Conservation (phyloP, 1,140 invertebrate genomes). For the Diabrotica virgifera region DNA sequence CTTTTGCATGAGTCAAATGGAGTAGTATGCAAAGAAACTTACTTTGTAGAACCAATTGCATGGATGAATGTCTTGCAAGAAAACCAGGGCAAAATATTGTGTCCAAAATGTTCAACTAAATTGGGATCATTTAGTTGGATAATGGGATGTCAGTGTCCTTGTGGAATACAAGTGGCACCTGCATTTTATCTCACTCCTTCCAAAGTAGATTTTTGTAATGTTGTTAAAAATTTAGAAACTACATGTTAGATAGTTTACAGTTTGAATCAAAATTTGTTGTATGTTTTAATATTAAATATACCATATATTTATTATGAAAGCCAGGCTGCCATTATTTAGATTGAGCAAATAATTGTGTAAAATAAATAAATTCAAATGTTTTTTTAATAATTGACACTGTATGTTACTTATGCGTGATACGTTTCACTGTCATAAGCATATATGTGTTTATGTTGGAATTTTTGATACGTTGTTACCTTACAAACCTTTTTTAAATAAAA, state of each 20-base stretch:
- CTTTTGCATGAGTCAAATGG: conserved; percentile 59
- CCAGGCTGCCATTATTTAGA: no score
- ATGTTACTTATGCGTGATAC: no score
- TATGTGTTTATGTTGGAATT: no score
- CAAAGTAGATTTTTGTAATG: conserved; percentile 82
- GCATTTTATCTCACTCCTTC: conserved; percentile 84
- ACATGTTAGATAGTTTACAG: conserved; percentile 58
- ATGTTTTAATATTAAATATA: no score
- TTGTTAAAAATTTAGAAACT: conserved; percentile 81
- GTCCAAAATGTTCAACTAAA: conserved; percentile 77
- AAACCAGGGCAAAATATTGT: conserved; percentile 75
- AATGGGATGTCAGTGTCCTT: conserved; percentile 79
- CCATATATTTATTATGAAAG: no score
- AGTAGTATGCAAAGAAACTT: conserved; percentile 63
- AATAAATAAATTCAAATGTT: no score
- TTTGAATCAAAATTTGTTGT: no score
- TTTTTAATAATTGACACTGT: no score
- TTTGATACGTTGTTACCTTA: no score
- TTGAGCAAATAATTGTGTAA: no score
- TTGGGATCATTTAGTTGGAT: conserved; percentile 83
- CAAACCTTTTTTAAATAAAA: no score
- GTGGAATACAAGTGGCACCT: conserved; percentile 78
- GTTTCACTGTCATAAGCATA: no score
- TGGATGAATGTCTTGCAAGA: conserved; percentile 77
- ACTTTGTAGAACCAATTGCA: conserved; percentile 76